phyloP scores from a whole-genome alignment of 2,888 invertebrate genomes.

The Meghimatium bilineatum region DNA sequence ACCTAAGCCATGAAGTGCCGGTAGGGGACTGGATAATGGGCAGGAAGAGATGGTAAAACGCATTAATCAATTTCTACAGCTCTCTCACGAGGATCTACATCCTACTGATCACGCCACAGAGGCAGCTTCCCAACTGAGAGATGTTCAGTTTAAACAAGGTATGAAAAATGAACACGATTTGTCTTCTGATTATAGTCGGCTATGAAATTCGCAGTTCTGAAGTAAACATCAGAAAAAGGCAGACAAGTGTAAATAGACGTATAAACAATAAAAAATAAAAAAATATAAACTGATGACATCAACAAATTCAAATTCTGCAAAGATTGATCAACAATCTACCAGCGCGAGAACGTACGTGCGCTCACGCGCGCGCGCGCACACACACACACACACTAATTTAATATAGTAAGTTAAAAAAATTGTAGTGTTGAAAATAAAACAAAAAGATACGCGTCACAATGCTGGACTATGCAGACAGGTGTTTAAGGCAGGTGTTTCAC shows the following conservation, averaged over 20 bases:
- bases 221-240: not conserved
- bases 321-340: no score
- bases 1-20: not conserved
- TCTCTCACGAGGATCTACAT: not conserved
- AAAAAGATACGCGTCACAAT: no score
- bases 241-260: not conserved
- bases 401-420: no score
- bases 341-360: no score
- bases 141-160: not conserved
- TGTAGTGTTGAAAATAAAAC: no score
- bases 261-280: no score
- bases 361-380: no score
- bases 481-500: no score
- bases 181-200: not conserved
- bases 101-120: conserved; percentile 2
- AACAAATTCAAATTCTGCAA: no score
- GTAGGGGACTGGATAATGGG: not conserved
- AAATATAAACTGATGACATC: no score
- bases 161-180: conserved; percentile 27
- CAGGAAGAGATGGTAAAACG: not conserved
- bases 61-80: conserved; percentile 20
- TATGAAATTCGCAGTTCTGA: not conserved
- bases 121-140: conserved; percentile 5
- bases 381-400: no score
- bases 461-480: no score